These are phyloP conservation scores for Damaliscus lunatus DNA, from an alignment of 2,113 vertebrate species.

Conservation along the genomic window DNA sequence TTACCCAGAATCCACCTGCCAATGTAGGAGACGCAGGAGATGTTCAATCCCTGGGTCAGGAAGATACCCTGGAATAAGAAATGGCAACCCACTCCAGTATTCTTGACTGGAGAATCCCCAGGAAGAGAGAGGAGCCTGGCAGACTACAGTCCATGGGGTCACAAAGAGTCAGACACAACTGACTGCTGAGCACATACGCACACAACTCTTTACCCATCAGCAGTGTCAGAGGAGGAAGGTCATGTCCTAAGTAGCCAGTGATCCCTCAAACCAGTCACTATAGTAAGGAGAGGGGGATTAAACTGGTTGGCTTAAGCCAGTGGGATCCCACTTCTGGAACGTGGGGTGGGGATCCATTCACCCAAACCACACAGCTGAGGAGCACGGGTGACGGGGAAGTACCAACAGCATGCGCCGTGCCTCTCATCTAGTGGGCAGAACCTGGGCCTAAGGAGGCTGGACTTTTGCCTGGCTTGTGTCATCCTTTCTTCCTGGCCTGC, in stretches of 20 bases:
- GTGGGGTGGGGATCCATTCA: background rate
- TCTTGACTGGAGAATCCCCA: background rate
- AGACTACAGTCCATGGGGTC: background rate
- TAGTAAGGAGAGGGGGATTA: background rate
- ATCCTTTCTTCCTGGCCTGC: background rate
- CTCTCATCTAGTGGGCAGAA: background rate
- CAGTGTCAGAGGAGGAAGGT: background rate
- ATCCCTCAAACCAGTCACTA: background rate
- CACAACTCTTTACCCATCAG: background rate
- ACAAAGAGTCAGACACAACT: background rate
- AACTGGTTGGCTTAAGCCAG: background rate
- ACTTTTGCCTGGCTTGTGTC: background rate
- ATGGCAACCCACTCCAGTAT: background rate
- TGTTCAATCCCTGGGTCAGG: background rate
- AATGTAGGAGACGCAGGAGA: background rate
- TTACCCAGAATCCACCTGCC: background rate
- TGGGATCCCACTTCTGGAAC: background rate
- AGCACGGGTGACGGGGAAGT: background rate
- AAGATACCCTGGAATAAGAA: background rate
- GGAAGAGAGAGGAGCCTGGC: background rate
- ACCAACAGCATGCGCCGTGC: accelerated
- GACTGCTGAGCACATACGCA: background rate
- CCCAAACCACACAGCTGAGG: background rate
- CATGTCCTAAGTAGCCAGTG: background rate
- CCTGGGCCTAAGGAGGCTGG: background rate